Evolutionary conservation across 2,888 invertebrate genomes (phyloP).

Genomic region (Eurytoma californica): DNA sequence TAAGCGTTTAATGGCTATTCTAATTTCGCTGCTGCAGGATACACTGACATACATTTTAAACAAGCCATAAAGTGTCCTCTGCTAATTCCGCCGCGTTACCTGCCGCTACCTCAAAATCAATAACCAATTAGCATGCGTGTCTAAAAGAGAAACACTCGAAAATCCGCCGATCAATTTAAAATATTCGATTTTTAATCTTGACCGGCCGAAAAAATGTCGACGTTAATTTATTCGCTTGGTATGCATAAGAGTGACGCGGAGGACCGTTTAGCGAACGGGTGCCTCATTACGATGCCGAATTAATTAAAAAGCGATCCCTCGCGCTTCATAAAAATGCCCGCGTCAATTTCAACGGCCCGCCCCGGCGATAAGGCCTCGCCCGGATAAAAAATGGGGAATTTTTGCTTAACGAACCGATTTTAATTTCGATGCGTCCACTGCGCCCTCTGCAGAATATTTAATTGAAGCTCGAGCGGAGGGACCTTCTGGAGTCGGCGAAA

Average conservation of each 20-base stretch:
- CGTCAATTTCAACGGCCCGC: background rate
- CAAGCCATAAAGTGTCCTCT: no score
- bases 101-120: background rate
- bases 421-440: constrained; percentile 62
- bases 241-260: constrained; percentile 12
- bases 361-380: background rate
- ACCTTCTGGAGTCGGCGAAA: background rate
- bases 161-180: background rate
- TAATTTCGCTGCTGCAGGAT: no score
- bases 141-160: background rate
- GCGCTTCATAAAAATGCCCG: background rate
- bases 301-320: constrained; percentile 27
- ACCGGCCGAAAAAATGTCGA: background rate
- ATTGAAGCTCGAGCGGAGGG: constrained; percentile 51
- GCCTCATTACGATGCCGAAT: constrained; percentile 9
- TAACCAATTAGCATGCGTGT: constrained; percentile 7
- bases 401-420: constrained; percentile 66
- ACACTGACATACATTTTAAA: background rate
- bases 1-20: no score
- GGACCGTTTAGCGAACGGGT: constrained; percentile 31
- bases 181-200: background rate
- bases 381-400: background rate
- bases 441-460: constrained; percentile 64
- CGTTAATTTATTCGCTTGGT: constrained; percentile 33
- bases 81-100: no score